Evolutionary conservation across 1,140 invertebrate species (phyloP).

Genomic region (Macrobrachium nipponense): DNA sequence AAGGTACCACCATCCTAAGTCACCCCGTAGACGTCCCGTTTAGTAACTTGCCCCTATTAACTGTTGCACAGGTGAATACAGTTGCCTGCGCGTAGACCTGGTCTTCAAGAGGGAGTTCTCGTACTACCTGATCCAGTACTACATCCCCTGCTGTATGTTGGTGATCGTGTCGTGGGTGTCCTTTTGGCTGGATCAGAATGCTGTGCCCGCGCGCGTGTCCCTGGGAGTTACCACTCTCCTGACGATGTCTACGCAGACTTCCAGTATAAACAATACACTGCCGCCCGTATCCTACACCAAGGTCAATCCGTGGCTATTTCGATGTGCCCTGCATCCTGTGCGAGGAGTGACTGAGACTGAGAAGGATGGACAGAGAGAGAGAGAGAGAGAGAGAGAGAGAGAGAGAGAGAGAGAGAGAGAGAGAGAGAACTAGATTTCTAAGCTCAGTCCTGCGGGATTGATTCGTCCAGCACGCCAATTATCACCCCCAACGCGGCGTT

Average conservation of each 20-base stretch:
- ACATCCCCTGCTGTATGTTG: conserved; percentile 92
- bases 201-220: conserved; percentile 93
- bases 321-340: conserved; percentile 55
- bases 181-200: conserved; percentile 96
- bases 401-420: too few species aligned
- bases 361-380: too few species aligned
- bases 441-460: neutral
- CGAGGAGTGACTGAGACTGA: neutral
- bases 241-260: conserved; percentile 97
- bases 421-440: too few species aligned
- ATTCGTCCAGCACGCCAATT: conserved; percentile 22
- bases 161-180: conserved; percentile 92
- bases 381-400: too few species aligned
- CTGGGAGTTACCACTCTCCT: conserved; percentile 96
- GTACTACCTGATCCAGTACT: conserved; percentile 98
- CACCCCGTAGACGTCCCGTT: conserved; percentile 72
- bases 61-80: conserved; percentile 73
- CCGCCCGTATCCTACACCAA: conserved; percentile 98
- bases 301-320: conserved; percentile 73
- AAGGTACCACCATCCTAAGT: conserved; percentile 71
- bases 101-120: conserved; percentile 97
- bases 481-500: conserved; percentile 32
- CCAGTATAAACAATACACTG: conserved; percentile 95
- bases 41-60: conserved; percentile 74
- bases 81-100: conserved; percentile 94